phyloP scores from a whole-genome alignment of 2,797 vertebrate genomes.

The Brachyalestes nurse region DNA sequence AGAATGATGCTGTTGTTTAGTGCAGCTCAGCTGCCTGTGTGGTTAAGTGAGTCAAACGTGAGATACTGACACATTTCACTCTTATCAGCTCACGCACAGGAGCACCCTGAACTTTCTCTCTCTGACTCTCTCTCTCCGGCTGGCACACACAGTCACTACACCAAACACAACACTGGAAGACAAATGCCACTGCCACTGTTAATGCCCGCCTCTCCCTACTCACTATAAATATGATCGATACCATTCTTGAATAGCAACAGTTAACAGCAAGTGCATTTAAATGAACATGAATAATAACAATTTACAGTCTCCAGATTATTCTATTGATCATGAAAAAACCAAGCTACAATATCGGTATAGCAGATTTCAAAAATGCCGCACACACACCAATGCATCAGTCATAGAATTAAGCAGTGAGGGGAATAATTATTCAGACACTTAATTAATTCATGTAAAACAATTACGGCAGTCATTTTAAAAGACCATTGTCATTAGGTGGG shows the following conservation, averaged over 20 bases:
- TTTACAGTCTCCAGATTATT: background rate
- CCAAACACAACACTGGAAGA: background rate
- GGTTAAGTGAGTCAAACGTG: conserved; percentile 44
- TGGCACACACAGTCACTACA: background rate
- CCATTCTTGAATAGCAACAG: background rate
- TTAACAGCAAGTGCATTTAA: background rate
- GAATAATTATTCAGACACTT: too few relatives aligned
- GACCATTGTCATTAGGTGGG: too few relatives aligned
- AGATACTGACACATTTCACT: conserved; percentile 48
- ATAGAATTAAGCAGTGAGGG: too few relatives aligned
- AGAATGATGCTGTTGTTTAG: conserved; percentile 27
- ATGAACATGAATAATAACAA: background rate
- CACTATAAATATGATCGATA: background rate
- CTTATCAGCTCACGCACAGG: conserved; percentile 46
- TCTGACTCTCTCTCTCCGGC: background rate
- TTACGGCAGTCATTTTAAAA: too few relatives aligned
- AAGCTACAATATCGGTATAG: background rate
- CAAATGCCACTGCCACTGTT: background rate
- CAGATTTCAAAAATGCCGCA: too few relatives aligned
- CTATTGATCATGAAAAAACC: background rate
- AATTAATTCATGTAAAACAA: too few relatives aligned
- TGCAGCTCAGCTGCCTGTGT: conserved; percentile 14
- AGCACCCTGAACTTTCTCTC: conserved; percentile 3
- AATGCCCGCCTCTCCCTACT: background rate
- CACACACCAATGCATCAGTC: too few relatives aligned